These are phyloP conservation scores for Umimayanthus kanabou DNA, from an alignment of 92 coral and sea anemone genomes.

Conservation along the genomic window DNA sequence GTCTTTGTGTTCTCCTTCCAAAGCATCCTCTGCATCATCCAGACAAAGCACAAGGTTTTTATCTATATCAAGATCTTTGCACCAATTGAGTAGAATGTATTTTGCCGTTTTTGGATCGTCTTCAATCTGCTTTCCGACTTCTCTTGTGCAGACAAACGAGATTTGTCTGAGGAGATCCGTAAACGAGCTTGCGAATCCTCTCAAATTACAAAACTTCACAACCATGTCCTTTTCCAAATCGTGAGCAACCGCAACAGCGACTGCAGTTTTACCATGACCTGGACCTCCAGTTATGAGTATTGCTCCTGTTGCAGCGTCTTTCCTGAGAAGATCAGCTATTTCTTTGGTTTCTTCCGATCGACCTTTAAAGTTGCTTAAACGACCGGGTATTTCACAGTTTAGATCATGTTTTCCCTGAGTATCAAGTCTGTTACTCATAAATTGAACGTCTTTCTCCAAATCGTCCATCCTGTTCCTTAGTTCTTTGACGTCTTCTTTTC, in stretches of 20 bases:
- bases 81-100: constrained; percentile 48
- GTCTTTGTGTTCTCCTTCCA: constrained; percentile 29
- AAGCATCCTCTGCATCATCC: constrained; percentile 46
- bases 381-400: constrained; percentile 27
- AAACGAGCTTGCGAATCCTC: constrained; percentile 14
- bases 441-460: neutral
- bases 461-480: neutral
- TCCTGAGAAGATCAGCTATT: neutral
- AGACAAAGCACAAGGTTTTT: constrained; percentile 30
- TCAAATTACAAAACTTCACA: constrained; percentile 1
- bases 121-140: constrained; percentile 10
- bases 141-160: constrained; percentile 36
- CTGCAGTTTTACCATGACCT: constrained; percentile 53
- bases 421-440: neutral
- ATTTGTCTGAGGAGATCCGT: neutral
- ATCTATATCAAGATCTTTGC: constrained; percentile 4
- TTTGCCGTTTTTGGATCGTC: constrained; percentile 41
- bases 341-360: constrained; percentile 29
- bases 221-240: neutral
- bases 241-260: constrained; percentile 46
- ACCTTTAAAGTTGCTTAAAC: constrained; percentile 7
- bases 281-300: constrained; percentile 57
- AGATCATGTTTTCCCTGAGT: neutral
- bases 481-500: neutral
- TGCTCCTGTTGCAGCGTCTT: neutral